Base-by-base conservation (phyloP, 1,140 invertebrate genomes). In the Nilaparvata lugens region DNA sequence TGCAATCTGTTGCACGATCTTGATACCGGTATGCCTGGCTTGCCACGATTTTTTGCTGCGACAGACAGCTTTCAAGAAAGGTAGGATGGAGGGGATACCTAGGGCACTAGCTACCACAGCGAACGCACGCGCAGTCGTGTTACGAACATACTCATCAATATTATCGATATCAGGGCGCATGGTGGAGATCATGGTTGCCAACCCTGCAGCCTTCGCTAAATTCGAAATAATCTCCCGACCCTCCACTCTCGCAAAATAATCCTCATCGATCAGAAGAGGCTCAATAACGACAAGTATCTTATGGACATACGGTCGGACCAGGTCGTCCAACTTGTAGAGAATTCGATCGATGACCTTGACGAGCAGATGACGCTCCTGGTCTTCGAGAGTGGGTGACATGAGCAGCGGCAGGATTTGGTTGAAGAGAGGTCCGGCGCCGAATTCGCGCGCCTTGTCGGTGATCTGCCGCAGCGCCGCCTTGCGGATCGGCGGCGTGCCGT, bases 111-210 rank as follows among this genome's bases (percentile, higher is more conserved):
- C 97, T 1, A 99, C 97, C 0, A 99, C 97, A 42, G 97, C 97
- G 76, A 99, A 99, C 0, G 97, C 97, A 68, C 97, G 79, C 1
- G 97, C 97, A 9, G 97, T 99, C 0, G 97, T 99, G 74, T 99
- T 99, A 72, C 97, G 80, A 0, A 99, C 97, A 67, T 99, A 99
- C 78, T 99, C 97, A 76, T 99, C 97, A 69, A 99, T 98, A 72
- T 99, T 99, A 73, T 99, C 97, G 71, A 99, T 99, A 80, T 99
- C 97, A 4, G 97, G 97, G 75, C 97, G 82, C 97, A 99, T 99
- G 0, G 97, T 99, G 0, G 97, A 99, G 69, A 99, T 99, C 97
- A 99, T 99, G 7, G 97, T 99, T 0, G 97, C 97, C 24, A 99
- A 78, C 61, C 97, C 97, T n/a, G 97, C 97, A 18, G 97, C 97